phyloP scores from a whole-genome alignment of 1,140 invertebrate species.

The Calephelis nemesis region DNA sequence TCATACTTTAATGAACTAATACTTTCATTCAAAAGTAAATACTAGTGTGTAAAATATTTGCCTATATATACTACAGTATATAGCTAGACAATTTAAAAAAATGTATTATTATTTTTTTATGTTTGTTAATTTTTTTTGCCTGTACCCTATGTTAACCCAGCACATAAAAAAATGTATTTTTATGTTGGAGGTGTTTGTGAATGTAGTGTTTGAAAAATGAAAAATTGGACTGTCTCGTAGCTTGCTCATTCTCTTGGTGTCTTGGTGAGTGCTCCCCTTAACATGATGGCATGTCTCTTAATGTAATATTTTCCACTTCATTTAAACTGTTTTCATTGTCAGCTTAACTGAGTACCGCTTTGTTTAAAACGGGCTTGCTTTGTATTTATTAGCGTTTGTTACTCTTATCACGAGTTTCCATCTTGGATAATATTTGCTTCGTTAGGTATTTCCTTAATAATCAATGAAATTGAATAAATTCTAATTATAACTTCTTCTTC shows the following conservation, averaged over 20 bases:
- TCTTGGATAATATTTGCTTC: slow-evolving; percentile 6
- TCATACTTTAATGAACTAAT: too few species aligned
- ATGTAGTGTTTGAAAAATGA: too few species aligned
- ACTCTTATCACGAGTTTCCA: not conserved
- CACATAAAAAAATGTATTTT: too few species aligned
- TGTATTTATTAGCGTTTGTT: slow-evolving; percentile 9
- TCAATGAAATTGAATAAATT: not conserved
- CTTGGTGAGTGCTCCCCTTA: not conserved
- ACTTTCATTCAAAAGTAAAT: too few species aligned
- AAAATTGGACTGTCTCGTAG: not conserved
- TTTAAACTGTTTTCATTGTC: not conserved
- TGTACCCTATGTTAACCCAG: too few species aligned
- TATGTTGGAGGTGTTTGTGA: too few species aligned
- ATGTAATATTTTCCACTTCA: not conserved
- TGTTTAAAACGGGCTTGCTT: not conserved
- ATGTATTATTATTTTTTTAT: too few species aligned
- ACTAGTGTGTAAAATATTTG: too few species aligned
- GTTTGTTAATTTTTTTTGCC: too few species aligned
- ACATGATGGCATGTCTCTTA: not conserved
- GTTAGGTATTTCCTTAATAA: not conserved
- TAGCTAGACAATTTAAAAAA: too few species aligned
- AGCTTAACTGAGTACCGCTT: not conserved
- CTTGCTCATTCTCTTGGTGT: not conserved
- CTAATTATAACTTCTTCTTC: too few species aligned
- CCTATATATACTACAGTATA: too few species aligned